Base-by-base conservation (phyloP, 2,113 vertebrate species). In the Gymnorhina tibicen region DNA sequence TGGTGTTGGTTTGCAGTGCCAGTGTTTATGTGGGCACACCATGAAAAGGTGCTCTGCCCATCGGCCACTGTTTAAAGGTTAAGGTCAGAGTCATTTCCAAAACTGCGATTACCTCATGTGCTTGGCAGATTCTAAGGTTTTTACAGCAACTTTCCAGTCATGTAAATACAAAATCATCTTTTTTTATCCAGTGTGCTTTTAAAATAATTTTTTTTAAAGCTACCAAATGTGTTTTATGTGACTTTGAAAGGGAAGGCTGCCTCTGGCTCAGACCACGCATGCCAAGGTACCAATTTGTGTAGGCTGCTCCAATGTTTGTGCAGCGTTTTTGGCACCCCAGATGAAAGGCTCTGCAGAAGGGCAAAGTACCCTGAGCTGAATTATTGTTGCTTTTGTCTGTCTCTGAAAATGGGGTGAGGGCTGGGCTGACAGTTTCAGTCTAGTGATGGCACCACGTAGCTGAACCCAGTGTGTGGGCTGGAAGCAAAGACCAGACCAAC, bases 111-210 rank as follows among this genome's bases (percentile, higher is more conserved):
- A 93, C 92, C 88, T 96, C 95, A 94, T 96, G 55, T 47, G 68
- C 92, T 94, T 84, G 95, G 92, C 93, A 68, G 14, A 33, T 63
- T 28, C 64, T 42, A 9, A 1, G 33, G 79, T 81, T 96, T 92
- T 97, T 78, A 92, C 50, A 95, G 93, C 95, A 81, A 77, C 85
- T 96, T 97, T 95, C 96, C 95, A 93, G 91, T 74, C 88, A 5
- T 74, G 80, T 81, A 86, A 86, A 92, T 86, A 94, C 39, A 94
- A 86, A 92, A 81, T 86, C 85, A 55, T 91, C 90, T 69, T 77
- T 92, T 90, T 93, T 83, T 79, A 90, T 66, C 67, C 85, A 39
- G 19, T 5, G 0, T 53, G 39, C 78, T 94, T 87, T 91, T 89
- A 13, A 95, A 91, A 75, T 72, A 17, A 5, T 76, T 75, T 89